A percentile compares a stretch with the other conserved stretches of the same genome.
These are phyloP conservation scores for Papilio glaucus DNA, from an alignment of 1,140 invertebrate genomes.

Conservation along the genomic window DNA sequence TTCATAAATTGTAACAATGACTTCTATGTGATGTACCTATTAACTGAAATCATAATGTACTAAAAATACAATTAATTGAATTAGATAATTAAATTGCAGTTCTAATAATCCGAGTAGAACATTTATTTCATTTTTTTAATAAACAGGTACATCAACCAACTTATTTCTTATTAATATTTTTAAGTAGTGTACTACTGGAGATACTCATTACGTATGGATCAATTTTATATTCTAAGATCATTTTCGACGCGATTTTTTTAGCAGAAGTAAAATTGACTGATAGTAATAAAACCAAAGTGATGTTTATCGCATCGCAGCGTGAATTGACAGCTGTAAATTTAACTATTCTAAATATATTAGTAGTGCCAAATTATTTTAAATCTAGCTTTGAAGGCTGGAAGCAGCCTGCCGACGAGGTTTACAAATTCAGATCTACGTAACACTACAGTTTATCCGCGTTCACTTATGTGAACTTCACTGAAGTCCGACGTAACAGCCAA, in stretches of 20 bases:
- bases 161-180: too few relatives aligned
- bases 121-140: too few relatives aligned
- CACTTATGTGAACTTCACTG: conserved; percentile 9
- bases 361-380: neutral
- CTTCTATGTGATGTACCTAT: too few relatives aligned
- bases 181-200: too few relatives aligned
- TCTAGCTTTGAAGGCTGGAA: neutral
- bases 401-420: conserved; percentile 31
- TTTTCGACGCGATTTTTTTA: neutral
- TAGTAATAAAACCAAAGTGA: neutral
- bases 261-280: neutral
- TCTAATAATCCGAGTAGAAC: too few relatives aligned
- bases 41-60: too few relatives aligned
- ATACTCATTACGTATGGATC: neutral
- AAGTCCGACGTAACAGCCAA: neutral
- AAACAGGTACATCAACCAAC: too few relatives aligned
- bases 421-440: conserved; percentile 70
- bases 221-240: neutral
- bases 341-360: conserved; percentile 5
- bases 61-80: too few relatives aligned
- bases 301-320: neutral
- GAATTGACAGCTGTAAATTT: neutral
- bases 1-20: too few relatives aligned
- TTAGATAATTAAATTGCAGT: too few relatives aligned
- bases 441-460: conserved; percentile 25